A percentile compares a stretch with the other conserved stretches of the same genome.
Conservation (phyloP, 2,888 invertebrate species). For the Acrobasis suavella region DNA sequence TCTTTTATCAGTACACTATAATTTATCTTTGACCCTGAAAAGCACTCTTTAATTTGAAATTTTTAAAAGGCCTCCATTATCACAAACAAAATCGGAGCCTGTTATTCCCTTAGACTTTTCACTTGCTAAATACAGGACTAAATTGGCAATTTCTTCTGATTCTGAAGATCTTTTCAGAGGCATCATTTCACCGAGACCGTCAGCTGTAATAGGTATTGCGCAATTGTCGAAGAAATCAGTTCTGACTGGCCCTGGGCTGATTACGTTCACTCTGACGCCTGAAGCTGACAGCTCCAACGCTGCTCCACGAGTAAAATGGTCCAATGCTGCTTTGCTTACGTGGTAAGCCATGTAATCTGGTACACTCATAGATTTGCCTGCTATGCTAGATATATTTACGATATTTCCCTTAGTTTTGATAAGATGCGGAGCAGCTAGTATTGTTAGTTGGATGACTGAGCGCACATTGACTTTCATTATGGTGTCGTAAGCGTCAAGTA, state of each 20-base stretch:
- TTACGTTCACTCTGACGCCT: conserved; percentile 85
- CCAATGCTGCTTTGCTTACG: conserved; percentile 45
- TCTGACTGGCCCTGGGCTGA: conserved; percentile 41
- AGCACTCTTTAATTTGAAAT: no score
- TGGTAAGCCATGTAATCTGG: conserved; percentile 76
- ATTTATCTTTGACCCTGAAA: no score
- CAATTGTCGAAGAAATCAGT: conserved; percentile 72
- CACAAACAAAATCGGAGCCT: conserved; percentile 37
- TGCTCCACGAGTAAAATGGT: conserved; percentile 42
- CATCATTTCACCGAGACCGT: conserved; percentile 12
- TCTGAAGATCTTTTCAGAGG: conserved; percentile 34
- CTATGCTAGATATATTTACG: conserved; percentile 44
- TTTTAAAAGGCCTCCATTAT: conserved; percentile 18
- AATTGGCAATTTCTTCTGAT: conserved; percentile 40
- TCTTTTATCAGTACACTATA: no score
- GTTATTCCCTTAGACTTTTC: conserved; percentile 47
- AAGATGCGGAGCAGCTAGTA: conserved; percentile 38
- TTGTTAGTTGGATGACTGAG: conserved; percentile 36
- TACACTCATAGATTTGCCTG: conserved; percentile 68
- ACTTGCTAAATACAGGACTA: conserved; percentile 43
- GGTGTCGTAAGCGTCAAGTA: conserved; percentile 38
- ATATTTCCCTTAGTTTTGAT: conserved; percentile 45
- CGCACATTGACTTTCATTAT: conserved; percentile 42
- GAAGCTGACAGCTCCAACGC: conserved; percentile 86
- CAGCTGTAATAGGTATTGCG: conserved; percentile 21